phyloP scores from a whole-genome alignment of 2,888 invertebrate genomes.

The Mesorhabditis spiculigera region DNA sequence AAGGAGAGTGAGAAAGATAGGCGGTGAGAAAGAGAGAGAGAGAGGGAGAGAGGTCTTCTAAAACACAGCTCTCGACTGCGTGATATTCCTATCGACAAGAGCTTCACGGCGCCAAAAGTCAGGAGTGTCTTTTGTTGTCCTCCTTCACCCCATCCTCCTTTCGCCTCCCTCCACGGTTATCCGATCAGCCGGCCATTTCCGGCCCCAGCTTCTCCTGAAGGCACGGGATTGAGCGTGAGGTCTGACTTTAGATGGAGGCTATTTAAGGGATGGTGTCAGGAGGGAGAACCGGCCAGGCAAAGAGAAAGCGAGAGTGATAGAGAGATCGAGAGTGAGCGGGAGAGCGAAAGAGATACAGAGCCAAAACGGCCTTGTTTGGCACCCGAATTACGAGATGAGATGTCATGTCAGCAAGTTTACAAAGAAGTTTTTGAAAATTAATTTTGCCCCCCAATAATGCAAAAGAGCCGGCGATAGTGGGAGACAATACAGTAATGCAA shows the following conservation, averaged over 20 bases:
- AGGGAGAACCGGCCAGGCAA: too few species aligned
- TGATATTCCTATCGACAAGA: slow-evolving; percentile 11
- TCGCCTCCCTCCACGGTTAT: neutral
- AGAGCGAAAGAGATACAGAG: neutral
- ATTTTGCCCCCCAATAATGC: too few species aligned
- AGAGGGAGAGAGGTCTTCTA: slow-evolving; percentile 7
- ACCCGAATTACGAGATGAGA: neutral
- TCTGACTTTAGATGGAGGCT: neutral
- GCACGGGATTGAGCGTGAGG: too few species aligned
- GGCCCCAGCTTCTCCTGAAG: neutral
- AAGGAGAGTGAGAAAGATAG: neutral
- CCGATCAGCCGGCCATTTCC: neutral
- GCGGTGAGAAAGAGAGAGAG: neutral
- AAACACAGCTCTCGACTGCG: slow-evolving; percentile 16
- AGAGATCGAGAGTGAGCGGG: slow-evolving; percentile 13
- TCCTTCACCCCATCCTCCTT: slow-evolving; percentile 8
- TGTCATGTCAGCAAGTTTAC: too few species aligned
- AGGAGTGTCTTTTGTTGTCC: neutral
- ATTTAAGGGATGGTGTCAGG: neutral
- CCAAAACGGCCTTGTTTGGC: neutral
- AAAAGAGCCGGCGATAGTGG: too few species aligned
- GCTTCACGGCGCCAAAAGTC: slow-evolving; percentile 3
- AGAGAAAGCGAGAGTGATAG: slow-evolving; percentile 9
- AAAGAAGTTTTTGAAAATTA: too few species aligned
- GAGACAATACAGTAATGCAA: too few species aligned